A percentile compares a stretch with the other conserved stretches of the same genome.
Conservation (phyloP, 2,113 vertebrate species). For the Gasterosteus nipponicus region DNA sequence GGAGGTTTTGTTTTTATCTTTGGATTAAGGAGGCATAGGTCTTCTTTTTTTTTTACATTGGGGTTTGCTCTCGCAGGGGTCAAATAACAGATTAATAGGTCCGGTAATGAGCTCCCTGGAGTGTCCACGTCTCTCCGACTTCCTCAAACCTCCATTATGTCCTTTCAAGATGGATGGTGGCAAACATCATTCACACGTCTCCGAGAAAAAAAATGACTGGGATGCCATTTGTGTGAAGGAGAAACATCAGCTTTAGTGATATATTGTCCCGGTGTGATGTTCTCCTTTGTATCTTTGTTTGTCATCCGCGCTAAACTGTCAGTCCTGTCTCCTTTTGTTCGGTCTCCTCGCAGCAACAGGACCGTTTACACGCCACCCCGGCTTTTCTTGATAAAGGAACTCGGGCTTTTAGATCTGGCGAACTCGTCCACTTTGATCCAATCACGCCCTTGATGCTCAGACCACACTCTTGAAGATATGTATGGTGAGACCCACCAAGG, state of each 20-base stretch:
- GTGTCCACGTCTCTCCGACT: conserved; percentile 73
- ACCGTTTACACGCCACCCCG: conserved; percentile 58
- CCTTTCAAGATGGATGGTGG: conserved; percentile 78
- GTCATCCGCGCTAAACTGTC: conserved; percentile 73
- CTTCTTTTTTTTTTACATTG: conserved; percentile 71
- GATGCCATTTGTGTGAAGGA: conserved; percentile 79
- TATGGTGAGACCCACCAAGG: conserved; percentile 37
- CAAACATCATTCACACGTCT: conserved; percentile 80
- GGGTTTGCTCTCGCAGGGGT: conserved; percentile 78
- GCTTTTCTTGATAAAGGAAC: conserved; percentile 58
- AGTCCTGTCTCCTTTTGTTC: conserved; percentile 69
- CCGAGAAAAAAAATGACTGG: conserved; percentile 73
- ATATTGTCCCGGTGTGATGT: conserved; percentile 67
- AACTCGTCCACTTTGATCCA: conserved; percentile 61
- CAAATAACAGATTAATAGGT: conserved; percentile 86
- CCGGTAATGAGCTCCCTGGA: conserved; percentile 85
- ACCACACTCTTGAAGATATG: conserved; percentile 46
- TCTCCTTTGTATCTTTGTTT: conserved; percentile 78
- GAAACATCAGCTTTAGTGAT: conserved; percentile 75
- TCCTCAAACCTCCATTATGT: conserved; percentile 69
- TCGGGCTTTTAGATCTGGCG: conserved; percentile 46
- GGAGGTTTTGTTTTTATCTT: conserved; percentile 76
- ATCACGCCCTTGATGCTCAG: conserved; percentile 42
- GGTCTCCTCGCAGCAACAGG: conserved; percentile 53
- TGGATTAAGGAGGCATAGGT: conserved; percentile 74